A percentile compares a stretch with the other conserved stretches of the same genome.
Evolutionary conservation across 1,140 invertebrate genomes (phyloP).

Genomic region (Zaprionus vittiger): DNA sequence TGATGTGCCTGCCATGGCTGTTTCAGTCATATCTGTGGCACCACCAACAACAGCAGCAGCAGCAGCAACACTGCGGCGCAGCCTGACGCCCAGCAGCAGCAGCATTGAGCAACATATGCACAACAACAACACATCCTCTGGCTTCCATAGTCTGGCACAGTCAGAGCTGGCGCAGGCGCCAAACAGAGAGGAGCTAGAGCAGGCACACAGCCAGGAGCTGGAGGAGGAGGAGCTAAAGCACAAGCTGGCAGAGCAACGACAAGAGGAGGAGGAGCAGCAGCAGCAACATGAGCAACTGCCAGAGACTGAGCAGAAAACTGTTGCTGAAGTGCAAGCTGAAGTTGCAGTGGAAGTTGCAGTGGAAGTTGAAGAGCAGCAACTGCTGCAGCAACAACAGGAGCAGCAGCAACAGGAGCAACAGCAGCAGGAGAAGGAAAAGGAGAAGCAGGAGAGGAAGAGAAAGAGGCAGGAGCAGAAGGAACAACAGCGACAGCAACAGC

Average conservation of each 20-base stretch:
- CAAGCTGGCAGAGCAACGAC: neutral
- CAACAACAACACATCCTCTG: conserved; percentile 81
- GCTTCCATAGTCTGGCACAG: conserved; percentile 73
- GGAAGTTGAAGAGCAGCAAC: neutral
- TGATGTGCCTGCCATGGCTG: conserved; percentile 37
- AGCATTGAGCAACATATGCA: conserved; percentile 48
- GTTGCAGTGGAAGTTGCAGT: neutral
- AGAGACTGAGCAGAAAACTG: neutral
- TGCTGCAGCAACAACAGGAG: neutral
- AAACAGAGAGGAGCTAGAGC: neutral
- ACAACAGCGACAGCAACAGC: neutral
- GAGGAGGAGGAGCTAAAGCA: neutral
- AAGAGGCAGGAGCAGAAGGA: neutral
- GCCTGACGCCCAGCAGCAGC: conserved; percentile 56
- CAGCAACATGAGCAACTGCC: neutral
- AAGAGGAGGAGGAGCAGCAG: neutral
- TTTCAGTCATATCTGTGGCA: conserved; percentile 66
- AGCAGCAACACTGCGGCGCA: conserved; percentile 19
- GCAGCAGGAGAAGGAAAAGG: neutral
- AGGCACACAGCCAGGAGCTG: neutral
- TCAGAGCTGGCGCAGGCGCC: conserved; percentile 48
- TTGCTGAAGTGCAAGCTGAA: neutral
- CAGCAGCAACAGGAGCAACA: neutral
- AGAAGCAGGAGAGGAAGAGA: neutral
- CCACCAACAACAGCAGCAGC: conserved; percentile 26